Evolutionary conservation across 2,888 invertebrate genomes (phyloP).

Genomic region (Oxycera nigricornis): DNA sequence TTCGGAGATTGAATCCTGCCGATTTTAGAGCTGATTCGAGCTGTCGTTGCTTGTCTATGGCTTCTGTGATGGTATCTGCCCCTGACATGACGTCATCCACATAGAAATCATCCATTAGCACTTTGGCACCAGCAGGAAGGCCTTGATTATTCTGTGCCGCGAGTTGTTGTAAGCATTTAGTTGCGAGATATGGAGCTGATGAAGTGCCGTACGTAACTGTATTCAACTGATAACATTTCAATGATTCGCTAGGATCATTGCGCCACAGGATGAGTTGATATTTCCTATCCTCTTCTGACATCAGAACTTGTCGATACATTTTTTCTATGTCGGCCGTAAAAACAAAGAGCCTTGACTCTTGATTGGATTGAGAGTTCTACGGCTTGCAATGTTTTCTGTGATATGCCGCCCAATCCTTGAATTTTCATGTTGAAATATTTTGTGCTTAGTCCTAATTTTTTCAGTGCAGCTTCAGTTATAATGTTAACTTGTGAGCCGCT

Average conservation of each 20-base stretch:
- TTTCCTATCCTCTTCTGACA: background rate
- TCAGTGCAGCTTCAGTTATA: too few species aligned
- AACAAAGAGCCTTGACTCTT: background rate
- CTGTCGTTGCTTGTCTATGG: background rate
- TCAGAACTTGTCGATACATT: too few species aligned
- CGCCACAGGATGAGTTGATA: conserved; percentile 58
- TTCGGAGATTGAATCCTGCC: too few species aligned
- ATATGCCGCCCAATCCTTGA: too few species aligned
- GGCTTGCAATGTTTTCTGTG: too few species aligned
- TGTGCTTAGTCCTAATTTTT: too few species aligned
- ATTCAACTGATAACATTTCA: conserved; percentile 48
- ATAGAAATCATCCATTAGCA: conserved; percentile 62
- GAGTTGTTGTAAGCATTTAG: conserved; percentile 56
- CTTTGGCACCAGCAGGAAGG: conserved; percentile 62
- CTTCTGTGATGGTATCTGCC: background rate
- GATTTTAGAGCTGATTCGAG: too few species aligned
- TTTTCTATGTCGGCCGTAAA: too few species aligned
- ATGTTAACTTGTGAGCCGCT: too few species aligned
- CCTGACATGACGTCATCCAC: conserved; percentile 61
- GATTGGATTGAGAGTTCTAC: background rate
- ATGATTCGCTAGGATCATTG: conserved; percentile 58
- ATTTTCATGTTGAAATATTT: too few species aligned
- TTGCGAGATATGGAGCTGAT: conserved; percentile 58
- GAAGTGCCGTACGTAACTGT: conserved; percentile 47
- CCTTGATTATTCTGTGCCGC: conserved; percentile 64